phyloP scores from a whole-genome alignment of 2,113 vertebrate species.

The Zapornia atra region DNA sequence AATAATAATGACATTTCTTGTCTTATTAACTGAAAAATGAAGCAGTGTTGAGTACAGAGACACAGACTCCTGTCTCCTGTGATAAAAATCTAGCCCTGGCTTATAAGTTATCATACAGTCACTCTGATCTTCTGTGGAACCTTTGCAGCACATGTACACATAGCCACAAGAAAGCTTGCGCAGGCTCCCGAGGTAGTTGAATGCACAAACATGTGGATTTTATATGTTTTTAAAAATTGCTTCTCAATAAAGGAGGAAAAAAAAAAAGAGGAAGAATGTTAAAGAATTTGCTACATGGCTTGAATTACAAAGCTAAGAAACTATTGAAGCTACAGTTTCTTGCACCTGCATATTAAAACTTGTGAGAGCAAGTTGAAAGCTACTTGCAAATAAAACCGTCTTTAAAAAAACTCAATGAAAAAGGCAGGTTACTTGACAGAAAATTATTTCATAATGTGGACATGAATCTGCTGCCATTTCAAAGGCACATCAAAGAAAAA shows the following conservation, averaged over 20 bases:
- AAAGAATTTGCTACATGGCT: constrained; percentile 66
- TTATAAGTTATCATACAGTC: constrained; percentile 48
- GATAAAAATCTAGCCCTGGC: constrained; percentile 66
- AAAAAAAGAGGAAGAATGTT: constrained; percentile 55
- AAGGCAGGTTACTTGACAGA: constrained; percentile 8
- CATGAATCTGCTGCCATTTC: neutral
- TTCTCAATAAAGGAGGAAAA: constrained; percentile 26
- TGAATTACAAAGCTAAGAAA: constrained; percentile 79
- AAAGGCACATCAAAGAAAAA: constrained; percentile 19
- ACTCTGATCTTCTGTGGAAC: constrained; percentile 59
- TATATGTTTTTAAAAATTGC: constrained; percentile 35
- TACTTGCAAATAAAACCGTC: constrained; percentile 31
- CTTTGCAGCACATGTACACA: constrained; percentile 36
- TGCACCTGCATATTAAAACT: constrained; percentile 74
- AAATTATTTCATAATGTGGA: constrained; percentile 9
- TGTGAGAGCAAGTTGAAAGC: constrained; percentile 49
- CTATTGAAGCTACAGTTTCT: constrained; percentile 71
- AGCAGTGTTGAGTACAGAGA: constrained; percentile 57
- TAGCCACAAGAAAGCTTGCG: constrained; percentile 38
- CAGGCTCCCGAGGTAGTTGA: constrained; percentile 35
- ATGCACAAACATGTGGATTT: constrained; percentile 57
- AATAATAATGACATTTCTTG: constrained; percentile 73
- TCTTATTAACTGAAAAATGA: constrained; percentile 75
- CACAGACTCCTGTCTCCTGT: constrained; percentile 50
- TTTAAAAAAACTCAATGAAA: constrained; percentile 24